Evolutionary conservation across 2,113 vertebrate genomes (phyloP), one percentile per base, ranked within the genome.

Genomic region (Urocolius indicus): DNA sequence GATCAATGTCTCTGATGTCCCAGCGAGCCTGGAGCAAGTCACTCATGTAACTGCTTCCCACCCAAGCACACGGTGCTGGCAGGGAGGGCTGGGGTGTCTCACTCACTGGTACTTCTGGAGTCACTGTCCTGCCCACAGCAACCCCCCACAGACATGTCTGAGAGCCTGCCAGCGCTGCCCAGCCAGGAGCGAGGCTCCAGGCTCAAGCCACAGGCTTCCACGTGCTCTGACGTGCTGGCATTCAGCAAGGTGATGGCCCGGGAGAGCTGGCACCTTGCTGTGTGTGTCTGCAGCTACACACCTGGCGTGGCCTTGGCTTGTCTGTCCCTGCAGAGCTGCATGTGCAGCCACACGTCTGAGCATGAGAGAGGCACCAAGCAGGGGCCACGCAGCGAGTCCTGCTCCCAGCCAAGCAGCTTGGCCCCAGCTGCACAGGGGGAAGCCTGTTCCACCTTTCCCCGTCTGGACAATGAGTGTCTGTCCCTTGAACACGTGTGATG

Each of bases 1-100:
- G 69, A 24, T 0, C 0, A 67, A 62, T 57, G 54, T 78, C 41
- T 76, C 55, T 13, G 4, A 5, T 1, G 0, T 72, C 80, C 67
- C 82, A n/a, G 0, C 15, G 2, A 85, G 49, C 48, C 81, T n/a
- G 69, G 82, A 86, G 67, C 63, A 4, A 18, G 38, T 85, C 71
- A 38, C 73, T 11, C 30, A 4, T 3, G 30, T 55, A 68, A 74
- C 61, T 75, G 6, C 38, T 8, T 67, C 4, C 75, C 68, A 27
- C 10, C 51, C 36, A 1, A 16, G 85, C 69, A 18, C 86, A 9
- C 2, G 1, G 57, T 52, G 85, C 73, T 32, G 24, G 2, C 16
- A 84, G 41, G 51, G 87, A 54, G 82, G 18, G 43, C 16, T 16
- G 73, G 65, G 92, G 6, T n/a, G 3, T 59, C 76, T 41, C 5